Conservation (phyloP, 2,113 vertebrate genomes). For the Baryphthengus martii region DNA sequence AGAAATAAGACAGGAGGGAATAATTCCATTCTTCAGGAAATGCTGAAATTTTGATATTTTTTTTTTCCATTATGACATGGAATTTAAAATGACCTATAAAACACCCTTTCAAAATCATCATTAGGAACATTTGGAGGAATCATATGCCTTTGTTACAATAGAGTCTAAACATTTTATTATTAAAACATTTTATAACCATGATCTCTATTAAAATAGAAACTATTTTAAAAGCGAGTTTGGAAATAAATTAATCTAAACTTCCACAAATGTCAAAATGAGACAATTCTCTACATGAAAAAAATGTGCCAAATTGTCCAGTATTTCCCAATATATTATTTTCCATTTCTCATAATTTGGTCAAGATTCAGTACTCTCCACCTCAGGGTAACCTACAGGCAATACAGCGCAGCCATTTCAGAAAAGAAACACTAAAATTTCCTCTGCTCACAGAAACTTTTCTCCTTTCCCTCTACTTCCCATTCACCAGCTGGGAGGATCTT, state of each 20-base stretch:
- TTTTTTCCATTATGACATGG: background rate
- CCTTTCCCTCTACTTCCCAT: background rate
- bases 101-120: background rate
- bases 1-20: background rate
- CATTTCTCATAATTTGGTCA: background rate
- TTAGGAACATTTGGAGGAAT: background rate
- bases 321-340: background rate
- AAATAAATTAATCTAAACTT: background rate
- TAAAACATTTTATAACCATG: background rate
- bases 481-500: background rate
- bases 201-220: background rate
- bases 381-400: background rate
- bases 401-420: background rate
- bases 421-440: background rate
- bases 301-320: background rate
- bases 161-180: background rate
- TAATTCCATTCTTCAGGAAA: conserved; percentile 20
- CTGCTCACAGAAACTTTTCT: background rate
- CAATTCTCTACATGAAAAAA: background rate
- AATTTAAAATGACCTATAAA: background rate
- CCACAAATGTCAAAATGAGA: background rate
- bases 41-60: background rate
- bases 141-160: background rate
- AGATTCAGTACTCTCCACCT: background rate
- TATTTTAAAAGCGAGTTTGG: background rate